Base-by-base conservation (phyloP, 2,797 vertebrate species). In the Dallia pectoralis region DNA sequence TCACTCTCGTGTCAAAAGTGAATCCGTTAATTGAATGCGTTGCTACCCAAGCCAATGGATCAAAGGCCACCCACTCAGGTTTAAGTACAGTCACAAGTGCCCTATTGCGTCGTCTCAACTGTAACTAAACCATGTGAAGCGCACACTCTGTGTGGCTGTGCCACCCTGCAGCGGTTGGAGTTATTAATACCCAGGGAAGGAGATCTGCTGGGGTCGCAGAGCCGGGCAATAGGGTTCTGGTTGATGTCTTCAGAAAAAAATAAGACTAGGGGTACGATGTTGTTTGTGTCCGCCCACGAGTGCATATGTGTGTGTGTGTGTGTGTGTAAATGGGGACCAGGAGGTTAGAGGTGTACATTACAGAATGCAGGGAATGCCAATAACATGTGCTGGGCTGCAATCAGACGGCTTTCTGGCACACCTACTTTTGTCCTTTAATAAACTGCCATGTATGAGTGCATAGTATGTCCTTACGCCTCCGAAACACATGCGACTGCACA, bases 171-270 rank as follows among this genome's bases (percentile, higher is more conserved):
- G 63, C 72, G 12, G 48, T 69, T 70, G 33, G 33, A 49, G 75
- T 73, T 85, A 84, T 81, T 82, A 87, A 87, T 84, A 87, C 51
- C 67, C 63, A 49, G 71, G 33, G 16, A 12, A 14, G 5, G 40
- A 14, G 40, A 3, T 11, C 12, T 44, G 40, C 9, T 11, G 3
- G 40, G 40, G 40, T 44, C 40, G 5, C 11, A 44, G 30, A n/a
- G 53, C 53, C 51, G 51, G 7, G 53, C 0, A 59, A 9, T 49
- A 11, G 12, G 12, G 32, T 19, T 65, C 53, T 67, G 32, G 1
- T 2, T 8, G 61, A 32, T 56, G 51, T 56, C 51, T n/a, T n/a
- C 22, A 32, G 63, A 8, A 40, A 65, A 36, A 30, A n/a, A 51
- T 29, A 25, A 7, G 53, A 59, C 53, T 49, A 16, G 12, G 7